These are phyloP conservation scores for Cataglyphis cursor DNA, from an alignment of 2,888 invertebrate species.

Conservation along the genomic window DNA sequence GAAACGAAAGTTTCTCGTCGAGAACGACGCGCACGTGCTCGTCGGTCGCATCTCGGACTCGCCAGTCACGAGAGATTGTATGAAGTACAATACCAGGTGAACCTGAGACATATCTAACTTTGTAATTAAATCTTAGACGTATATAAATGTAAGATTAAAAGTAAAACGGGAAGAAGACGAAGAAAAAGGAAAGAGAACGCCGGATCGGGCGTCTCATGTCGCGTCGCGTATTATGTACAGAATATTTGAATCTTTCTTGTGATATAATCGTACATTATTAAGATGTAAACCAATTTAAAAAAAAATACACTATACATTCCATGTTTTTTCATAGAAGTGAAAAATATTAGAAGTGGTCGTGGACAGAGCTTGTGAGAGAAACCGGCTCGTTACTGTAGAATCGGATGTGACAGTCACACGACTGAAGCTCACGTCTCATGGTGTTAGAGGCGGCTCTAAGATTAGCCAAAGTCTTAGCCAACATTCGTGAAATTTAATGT, in stretches of 20 bases:
- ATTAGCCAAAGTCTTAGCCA: slow-evolving; percentile 19
- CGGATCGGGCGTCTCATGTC: slow-evolving; percentile 60
- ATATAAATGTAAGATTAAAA: slow-evolving; percentile 77
- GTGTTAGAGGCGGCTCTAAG: slow-evolving; percentile 49
- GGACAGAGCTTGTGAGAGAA: slow-evolving; percentile 28
- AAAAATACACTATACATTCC: slow-evolving; percentile 75
- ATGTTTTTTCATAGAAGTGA: slow-evolving; percentile 77
- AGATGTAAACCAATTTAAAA: slow-evolving; percentile 77
- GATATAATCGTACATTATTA: slow-evolving; percentile 86
- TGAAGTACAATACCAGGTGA: slow-evolving; percentile 86
- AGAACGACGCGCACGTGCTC: slow-evolving; percentile 40
- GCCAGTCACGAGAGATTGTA: slow-evolving; percentile 79
- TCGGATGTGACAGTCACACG: slow-evolving; percentile 19
- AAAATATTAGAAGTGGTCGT: slow-evolving; percentile 72
- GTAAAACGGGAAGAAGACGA: slow-evolving; percentile 63
- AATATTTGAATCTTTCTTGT: slow-evolving; percentile 87
- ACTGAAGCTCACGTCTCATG: slow-evolving; percentile 20
- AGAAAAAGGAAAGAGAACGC: not conserved
- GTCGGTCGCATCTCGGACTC: slow-evolving; percentile 41
- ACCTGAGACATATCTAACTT: slow-evolving; percentile 87
- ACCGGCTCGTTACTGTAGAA: slow-evolving; percentile 27
- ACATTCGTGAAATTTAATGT: slow-evolving; percentile 18
- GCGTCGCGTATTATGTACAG: slow-evolving; percentile 82
- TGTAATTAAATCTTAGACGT: slow-evolving; percentile 84
- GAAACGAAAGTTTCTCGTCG: slow-evolving; percentile 39